Conservation (phyloP, 2,113 vertebrate genomes). For the Triplophysa dalaica region DNA sequence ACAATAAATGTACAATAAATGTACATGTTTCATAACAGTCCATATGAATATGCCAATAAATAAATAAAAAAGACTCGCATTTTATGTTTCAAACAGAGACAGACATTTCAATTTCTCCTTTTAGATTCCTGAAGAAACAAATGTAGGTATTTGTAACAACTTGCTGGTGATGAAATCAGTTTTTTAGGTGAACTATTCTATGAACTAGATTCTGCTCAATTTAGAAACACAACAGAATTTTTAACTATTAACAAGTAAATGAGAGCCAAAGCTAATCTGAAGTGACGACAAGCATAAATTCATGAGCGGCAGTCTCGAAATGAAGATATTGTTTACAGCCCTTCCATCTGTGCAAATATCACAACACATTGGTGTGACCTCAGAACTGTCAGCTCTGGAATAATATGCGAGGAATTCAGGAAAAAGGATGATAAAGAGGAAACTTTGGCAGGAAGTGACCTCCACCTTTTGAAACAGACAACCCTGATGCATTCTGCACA, state of each 20-base stretch:
- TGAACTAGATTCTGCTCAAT: background rate
- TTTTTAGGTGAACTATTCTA: background rate
- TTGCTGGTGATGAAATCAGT: background rate
- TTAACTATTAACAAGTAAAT: slow-evolving; percentile 1
- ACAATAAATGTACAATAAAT: background rate
- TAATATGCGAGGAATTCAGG: slow-evolving; percentile 69
- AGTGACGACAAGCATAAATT: background rate
- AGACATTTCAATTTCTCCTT: background rate
- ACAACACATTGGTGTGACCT: background rate
- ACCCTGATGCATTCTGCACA: slow-evolving; percentile 65
- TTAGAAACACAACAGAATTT: background rate
- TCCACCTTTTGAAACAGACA: slow-evolving; percentile 71
- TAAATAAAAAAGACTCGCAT: too few relatives aligned
- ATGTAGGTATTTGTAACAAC: background rate
- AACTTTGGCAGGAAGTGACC: slow-evolving; percentile 78
- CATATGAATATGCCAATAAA: too few relatives aligned
- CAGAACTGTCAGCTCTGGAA: slow-evolving; percentile 25
- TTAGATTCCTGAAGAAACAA: background rate
- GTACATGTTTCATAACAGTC: background rate
- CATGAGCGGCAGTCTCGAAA: background rate
- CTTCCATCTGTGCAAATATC: slow-evolving; percentile 7
- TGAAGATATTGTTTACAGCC: background rate
- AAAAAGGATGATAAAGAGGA: slow-evolving; percentile 80
- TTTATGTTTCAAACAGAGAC: too few relatives aligned
- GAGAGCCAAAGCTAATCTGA: background rate